Conservation (phyloP, 2,797 vertebrate species). For the Phrynocephalus guinanensis region DNA sequence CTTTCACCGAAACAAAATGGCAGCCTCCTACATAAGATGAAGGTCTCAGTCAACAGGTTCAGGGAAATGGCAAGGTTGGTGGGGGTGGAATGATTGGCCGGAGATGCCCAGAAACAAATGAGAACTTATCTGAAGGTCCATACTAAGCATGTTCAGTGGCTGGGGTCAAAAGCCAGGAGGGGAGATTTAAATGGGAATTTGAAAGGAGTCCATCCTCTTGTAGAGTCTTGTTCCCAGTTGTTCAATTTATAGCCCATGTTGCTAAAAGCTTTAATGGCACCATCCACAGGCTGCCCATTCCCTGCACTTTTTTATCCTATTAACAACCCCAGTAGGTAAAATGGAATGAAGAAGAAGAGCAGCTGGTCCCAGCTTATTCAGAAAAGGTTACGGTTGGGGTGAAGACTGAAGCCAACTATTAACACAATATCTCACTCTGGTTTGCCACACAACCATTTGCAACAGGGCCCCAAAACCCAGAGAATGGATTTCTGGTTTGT, state of each 20-base stretch:
- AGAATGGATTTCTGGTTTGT: not conserved
- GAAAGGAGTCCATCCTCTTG: not conserved
- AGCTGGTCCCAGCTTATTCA: not conserved
- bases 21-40: not conserved
- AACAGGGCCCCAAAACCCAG: too few species aligned
- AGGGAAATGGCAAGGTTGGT: not conserved
- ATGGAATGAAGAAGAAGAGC: not conserved
- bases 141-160: not conserved
- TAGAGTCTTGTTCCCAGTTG: not conserved
- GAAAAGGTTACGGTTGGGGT: not conserved
- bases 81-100: not conserved
- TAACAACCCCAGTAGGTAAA: not conserved
- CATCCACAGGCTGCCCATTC: not conserved
- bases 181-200: not conserved
- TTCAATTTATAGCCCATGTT: not conserved
- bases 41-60: not conserved
- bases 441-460: too few species aligned
- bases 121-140: not conserved
- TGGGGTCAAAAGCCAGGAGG: not conserved
- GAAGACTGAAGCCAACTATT: not conserved
- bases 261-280: not conserved
- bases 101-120: not conserved
- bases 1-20: not conserved
- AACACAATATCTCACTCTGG: too few species aligned
- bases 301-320: not conserved